Evolutionary conservation across 2,797 vertebrate genomes (phyloP), one percentile per base, ranked within the genome.

Genomic region (Fistularia tabacaria): DNA sequence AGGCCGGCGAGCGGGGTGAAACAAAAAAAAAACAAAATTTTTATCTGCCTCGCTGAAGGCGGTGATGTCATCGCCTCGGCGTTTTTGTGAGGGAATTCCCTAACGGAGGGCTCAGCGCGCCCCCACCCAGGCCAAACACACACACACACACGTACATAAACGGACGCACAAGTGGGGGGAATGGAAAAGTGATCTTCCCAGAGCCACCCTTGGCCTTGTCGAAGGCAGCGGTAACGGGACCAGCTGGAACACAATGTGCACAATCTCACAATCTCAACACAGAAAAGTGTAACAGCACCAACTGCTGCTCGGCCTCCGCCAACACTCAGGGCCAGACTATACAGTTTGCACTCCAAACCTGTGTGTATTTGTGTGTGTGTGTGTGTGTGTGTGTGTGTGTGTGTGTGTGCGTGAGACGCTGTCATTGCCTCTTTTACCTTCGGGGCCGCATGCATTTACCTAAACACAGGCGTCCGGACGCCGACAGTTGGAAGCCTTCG

Each of bases 401-500:
- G 25, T 25, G 25, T 25, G 25, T 25, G 25, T 25, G 25, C 5
- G 25, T 25, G 25, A n/a, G 9, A 45, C 43, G 43, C 13, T 25
- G 2, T 25, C 5, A n/a, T 25, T 5, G 25, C 25, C 25, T 25
- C 25, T 2, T 25, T 25, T 25, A 25, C 25, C 25, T 25, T 25
- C 25, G 2, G 25, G 25, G 7, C 14, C 52, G 38, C 53, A 38
- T 47, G 10, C 12, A 80, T 76, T 91, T 90, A 98, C 97, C 97
- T 88, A 94, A 82, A 87, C 97, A 99, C 87, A 92, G 92, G 62
- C 90, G 93, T 82, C 96, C 95, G 0, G 91, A 92, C 8, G 92
- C 88, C 48, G 96, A 94, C 51, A 99, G 82, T 66, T 93, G 90
- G 87, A 97, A 99, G 8, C 95, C 96, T 41, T 93, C 89, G 1